Percentiles rank a stretch among this genome's conserved stretches.
These are phyloP conservation scores for Conus betulinus DNA, from an alignment of 1,140 invertebrate genomes.

Conservation along the genomic window DNA sequence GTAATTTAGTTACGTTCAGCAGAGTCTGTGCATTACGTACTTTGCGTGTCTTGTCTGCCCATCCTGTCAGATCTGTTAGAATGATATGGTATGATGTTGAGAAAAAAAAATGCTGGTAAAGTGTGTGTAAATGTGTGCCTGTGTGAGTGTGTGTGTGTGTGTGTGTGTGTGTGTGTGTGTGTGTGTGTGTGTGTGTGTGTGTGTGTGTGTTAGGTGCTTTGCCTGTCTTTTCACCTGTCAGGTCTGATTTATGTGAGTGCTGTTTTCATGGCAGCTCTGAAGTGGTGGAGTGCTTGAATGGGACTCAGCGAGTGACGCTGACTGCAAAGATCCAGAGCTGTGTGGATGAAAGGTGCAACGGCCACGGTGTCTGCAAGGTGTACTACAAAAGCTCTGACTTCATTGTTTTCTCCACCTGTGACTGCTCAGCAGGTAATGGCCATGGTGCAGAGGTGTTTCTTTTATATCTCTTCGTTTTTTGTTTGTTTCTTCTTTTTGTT, in stretches of 20 bases:
- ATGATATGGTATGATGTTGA: too few species aligned
- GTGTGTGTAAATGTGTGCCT: neutral
- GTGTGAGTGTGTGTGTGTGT: constrained; percentile 6
- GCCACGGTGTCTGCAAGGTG: constrained; percentile 81
- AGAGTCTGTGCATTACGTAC: too few species aligned
- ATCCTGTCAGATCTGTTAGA: too few species aligned
- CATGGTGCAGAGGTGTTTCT: neutral
- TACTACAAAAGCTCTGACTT: constrained; percentile 81
- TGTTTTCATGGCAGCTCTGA: constrained; percentile 27
- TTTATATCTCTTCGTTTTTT: neutral
- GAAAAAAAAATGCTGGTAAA: too few species aligned
- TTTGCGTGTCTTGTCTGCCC: too few species aligned
- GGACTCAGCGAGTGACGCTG: constrained; percentile 49
- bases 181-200: neutral
- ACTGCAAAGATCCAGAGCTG: constrained; percentile 71
- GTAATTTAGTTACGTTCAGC: too few species aligned
- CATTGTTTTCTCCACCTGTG: constrained; percentile 73
- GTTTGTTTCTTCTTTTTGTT: neutral
- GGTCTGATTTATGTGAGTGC: too few species aligned
- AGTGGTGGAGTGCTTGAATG: constrained; percentile 36
- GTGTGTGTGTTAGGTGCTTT: too few species aligned
- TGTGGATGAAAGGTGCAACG: constrained; percentile 68
- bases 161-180: neutral
- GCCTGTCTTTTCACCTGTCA: too few species aligned
- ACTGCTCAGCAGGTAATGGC: constrained; percentile 73